Base-by-base conservation (phyloP, 1,140 invertebrate genomes). In the Nephila pilipes region DNA sequence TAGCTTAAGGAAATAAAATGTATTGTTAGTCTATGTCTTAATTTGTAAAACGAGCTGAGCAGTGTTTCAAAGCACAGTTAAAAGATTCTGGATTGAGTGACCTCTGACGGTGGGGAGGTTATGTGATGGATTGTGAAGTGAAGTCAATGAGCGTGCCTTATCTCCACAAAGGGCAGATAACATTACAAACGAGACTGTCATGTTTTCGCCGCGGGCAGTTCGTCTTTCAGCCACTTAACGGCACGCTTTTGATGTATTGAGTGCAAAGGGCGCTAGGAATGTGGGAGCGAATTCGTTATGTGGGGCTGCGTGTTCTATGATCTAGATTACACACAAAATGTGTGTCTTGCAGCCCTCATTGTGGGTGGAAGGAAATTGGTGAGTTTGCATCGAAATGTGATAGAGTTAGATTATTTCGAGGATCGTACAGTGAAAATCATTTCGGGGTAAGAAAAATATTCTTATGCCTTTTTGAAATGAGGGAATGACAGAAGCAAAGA, bases 141-240 rank as follows among this genome's bases (percentile, higher is more conserved):
- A 22, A 75, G 69, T 75, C 16, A 36, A 75, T 36, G 69, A 75
- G 69, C 29, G 29, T 20, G 29, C 69, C 29, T 75, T 32, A 75
- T 75, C 69, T 75, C 29, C 29, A 18, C 69, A 75, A 75, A 29
- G 69, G 69, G 69, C 32, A 36, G 69, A 75, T 75, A 36, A 75
- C 29, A 29, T 75, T 75, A 32, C 69, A 75, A 32, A 75, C 25
- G 29, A 32, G 25, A 75, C 25, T 32, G 65, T 18, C 65, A 75
- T 65, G 63, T 65, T 65, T 65, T 12, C 65, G 65, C 25, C 65
- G 14, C 32, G 1, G 69, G 69, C 69, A 75, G 29, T 75, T 75
- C 69, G 29, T 75, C 29, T 75, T 75, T 75, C 69, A 75, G 2
- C 69, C 69, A 75, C 69, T 75, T 75, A 36, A 75, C 65, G 65